Evolutionary conservation across 2,113 vertebrate species (phyloP).

Genomic region (Pavo muticus): DNA sequence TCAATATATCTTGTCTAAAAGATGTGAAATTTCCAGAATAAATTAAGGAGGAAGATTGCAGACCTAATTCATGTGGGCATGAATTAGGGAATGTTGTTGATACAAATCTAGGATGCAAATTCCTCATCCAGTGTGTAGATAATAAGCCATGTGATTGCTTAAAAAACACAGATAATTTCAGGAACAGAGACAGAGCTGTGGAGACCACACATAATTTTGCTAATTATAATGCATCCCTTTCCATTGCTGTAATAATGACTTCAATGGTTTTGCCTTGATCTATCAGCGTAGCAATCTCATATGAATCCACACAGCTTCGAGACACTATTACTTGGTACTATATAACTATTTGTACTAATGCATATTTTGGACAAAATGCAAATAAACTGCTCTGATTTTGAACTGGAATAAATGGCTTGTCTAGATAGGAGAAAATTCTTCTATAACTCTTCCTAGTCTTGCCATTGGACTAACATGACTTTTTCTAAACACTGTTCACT

Average conservation of each 20-base stretch:
- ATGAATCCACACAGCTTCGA: background rate
- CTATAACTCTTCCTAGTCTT: background rate
- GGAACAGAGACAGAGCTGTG: background rate
- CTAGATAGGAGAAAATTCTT: background rate
- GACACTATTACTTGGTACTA: background rate
- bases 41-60: slow-evolving; percentile 60
- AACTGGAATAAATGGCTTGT: background rate
- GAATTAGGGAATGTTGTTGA: slow-evolving; percentile 61
- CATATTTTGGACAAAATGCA: background rate
- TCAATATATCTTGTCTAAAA: slow-evolving; percentile 68
- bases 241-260: slow-evolving; percentile 17
- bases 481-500: background rate
- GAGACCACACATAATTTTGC: background rate
- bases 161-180: background rate
- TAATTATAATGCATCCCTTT: slow-evolving; percentile 3
- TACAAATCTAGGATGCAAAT: background rate
- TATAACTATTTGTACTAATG: background rate
- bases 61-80: background rate
- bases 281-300: background rate
- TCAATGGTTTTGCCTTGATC: background rate
- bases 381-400: background rate
- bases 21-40: slow-evolving; percentile 72
- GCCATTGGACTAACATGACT: background rate
- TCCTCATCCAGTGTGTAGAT: background rate
- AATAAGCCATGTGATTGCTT: background rate